Conservation (phyloP, 1,140 invertebrate species). For the Stenopsyche tienmushanensis region DNA sequence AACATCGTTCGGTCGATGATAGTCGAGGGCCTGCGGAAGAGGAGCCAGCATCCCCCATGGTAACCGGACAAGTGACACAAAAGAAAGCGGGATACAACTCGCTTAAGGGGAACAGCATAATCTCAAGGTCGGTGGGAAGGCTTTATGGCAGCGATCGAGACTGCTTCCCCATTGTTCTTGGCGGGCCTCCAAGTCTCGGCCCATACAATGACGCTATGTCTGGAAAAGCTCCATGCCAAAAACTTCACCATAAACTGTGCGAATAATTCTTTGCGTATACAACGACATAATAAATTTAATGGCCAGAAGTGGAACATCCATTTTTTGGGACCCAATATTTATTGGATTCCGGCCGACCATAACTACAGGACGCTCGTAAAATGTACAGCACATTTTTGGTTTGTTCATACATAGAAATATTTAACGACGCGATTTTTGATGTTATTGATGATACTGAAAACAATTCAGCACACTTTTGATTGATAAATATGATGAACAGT, state of each 20-base stretch:
- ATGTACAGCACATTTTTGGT: background rate
- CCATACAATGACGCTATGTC: background rate
- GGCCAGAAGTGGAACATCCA: background rate
- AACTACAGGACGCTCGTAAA: background rate
- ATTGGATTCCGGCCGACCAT: background rate
- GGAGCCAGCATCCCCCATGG: constrained; percentile 2
- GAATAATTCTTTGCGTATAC: constrained; percentile 4
- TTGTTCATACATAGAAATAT: background rate
- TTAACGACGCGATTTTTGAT: too few relatives aligned
- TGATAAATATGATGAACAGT: too few relatives aligned
- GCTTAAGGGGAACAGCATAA: background rate
- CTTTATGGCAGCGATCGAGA: background rate
- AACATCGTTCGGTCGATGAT: too few relatives aligned
- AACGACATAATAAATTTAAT: background rate
- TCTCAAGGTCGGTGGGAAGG: background rate
- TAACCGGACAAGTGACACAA: background rate
- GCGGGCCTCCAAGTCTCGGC: background rate
- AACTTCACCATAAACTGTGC: constrained; percentile 2
- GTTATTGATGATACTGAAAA: too few relatives aligned
- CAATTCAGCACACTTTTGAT: too few relatives aligned
- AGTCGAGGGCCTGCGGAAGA: too few relatives aligned
- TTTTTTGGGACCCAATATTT: background rate
- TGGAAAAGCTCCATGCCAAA: background rate
- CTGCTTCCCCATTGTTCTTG: background rate
- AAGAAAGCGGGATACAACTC: background rate